phyloP scores from a whole-genome alignment of 2,113 vertebrate species.

The Triplophysa siluroides region DNA sequence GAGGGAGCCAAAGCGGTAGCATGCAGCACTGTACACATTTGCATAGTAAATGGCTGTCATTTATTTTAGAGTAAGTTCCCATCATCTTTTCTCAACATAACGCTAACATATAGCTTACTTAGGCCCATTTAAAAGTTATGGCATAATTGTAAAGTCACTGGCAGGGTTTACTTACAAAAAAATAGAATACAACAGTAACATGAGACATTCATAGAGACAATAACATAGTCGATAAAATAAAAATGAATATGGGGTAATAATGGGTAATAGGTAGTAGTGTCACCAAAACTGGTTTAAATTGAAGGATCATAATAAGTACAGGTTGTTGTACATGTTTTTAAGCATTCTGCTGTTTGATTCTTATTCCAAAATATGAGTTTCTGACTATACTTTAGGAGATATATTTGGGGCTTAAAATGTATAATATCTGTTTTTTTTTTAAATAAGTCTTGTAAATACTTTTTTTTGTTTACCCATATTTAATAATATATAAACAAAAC shows the following conservation, averaged over 20 bases:
- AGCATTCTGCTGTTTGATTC: too few species aligned
- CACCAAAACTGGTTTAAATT: neutral
- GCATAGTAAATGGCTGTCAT: constrained; percentile 78
- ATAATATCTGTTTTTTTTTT: too few species aligned
- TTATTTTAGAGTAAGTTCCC: constrained; percentile 43
- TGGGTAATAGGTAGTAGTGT: constrained; percentile 28
- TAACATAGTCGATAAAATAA: neutral
- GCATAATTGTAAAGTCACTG: constrained; percentile 14
- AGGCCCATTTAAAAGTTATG: constrained; percentile 34
- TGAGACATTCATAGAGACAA: neutral
- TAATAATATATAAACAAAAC: too few species aligned
- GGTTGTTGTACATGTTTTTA: too few species aligned
- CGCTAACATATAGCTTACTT: neutral
- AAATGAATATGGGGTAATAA: neutral
- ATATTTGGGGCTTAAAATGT: neutral
- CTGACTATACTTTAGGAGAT: neutral
- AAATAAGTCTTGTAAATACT: too few species aligned
- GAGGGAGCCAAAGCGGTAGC: constrained; percentile 75
- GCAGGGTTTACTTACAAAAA: neutral
- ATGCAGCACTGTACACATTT: constrained; percentile 89
- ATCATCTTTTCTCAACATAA: constrained; percentile 79
- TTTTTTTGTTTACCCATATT: too few species aligned
- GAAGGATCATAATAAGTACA: neutral
- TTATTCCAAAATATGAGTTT: neutral
- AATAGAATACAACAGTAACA: neutral